Percentiles rank a stretch among this genome's conserved stretches.
These are phyloP conservation scores for Prenolepis imparis DNA, from an alignment of 2,888 invertebrate species.

Conservation along the genomic window DNA sequence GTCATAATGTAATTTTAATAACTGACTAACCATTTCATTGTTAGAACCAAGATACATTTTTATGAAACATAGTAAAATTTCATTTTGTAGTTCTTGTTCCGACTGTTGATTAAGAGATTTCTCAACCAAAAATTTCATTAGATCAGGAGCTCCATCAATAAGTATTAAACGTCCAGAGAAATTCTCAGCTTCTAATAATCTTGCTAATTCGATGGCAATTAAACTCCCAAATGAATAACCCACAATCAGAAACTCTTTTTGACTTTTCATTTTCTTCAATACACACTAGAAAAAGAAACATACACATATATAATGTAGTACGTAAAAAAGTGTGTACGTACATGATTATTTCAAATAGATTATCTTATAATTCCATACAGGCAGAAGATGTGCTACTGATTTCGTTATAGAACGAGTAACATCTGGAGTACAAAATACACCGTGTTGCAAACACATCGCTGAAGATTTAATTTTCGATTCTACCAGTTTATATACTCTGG, in stretches of 20 bases:
- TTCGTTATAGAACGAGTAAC: neutral
- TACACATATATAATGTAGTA: neutral
- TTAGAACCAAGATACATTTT: neutral
- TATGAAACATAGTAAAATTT: neutral
- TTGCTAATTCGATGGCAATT: constrained; percentile 16
- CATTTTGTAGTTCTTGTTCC: neutral
- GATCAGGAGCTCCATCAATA: constrained; percentile 11
- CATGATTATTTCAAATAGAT: no score
- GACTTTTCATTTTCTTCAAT: neutral
- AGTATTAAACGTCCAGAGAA: neutral
- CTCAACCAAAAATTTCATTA: neutral
- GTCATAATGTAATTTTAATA: neutral
- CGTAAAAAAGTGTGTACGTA: no score
- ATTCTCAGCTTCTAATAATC: constrained; percentile 11
- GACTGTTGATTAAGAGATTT: neutral
- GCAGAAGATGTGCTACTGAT: constrained; percentile 39
- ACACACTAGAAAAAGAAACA: neutral
- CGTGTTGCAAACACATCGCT: constrained; percentile 78
- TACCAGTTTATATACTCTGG: constrained; percentile 79
- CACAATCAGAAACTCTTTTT: neutral
- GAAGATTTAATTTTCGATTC: constrained; percentile 81
- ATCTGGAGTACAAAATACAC: neutral
- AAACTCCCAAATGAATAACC: constrained; percentile 8
- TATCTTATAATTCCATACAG: constrained; percentile 20
- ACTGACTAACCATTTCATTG: neutral